Percentiles rank a stretch among this genome's conserved stretches.
Evolutionary conservation across 2,888 invertebrate genomes (phyloP).

Genomic region (Leucania comma): DNA sequence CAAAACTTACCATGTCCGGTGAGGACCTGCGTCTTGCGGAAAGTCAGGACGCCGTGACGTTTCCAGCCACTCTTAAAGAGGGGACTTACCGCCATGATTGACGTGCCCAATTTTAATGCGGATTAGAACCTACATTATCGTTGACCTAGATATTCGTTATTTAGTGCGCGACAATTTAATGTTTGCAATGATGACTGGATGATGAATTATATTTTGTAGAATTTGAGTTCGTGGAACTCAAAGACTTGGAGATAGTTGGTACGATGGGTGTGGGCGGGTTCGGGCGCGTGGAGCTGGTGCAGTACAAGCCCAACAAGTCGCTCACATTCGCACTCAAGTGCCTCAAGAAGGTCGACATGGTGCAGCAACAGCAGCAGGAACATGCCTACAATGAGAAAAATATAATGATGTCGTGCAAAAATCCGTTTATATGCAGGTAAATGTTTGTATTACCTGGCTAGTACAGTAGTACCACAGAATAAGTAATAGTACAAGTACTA

Average conservation of each 20-base stretch:
- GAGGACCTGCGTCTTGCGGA: no score
- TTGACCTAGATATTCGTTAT: slow-evolving; percentile 39
- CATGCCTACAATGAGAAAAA: slow-evolving; percentile 97
- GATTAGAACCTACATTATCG: slow-evolving; percentile 42
- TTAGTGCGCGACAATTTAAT: slow-evolving; percentile 12
- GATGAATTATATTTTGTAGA: slow-evolving; percentile 78
- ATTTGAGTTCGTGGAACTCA: slow-evolving; percentile 93
- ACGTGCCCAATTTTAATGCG: slow-evolving; percentile 1
- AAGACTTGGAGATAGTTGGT: slow-evolving; percentile 95
- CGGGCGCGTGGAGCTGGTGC: slow-evolving; percentile 96
- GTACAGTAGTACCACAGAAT: no score
- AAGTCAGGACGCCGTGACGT: no score
- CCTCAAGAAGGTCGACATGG: slow-evolving; percentile 96
- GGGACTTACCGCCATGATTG: no score
- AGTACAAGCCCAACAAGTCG: slow-evolving; percentile 89
- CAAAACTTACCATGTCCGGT: no score
- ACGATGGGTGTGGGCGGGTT: slow-evolving; percentile 98
- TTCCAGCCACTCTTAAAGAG: not conserved
- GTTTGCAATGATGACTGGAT: not conserved
- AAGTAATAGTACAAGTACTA: no score
- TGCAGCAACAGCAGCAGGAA: slow-evolving; percentile 96
- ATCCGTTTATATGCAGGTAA: slow-evolving; percentile 95
- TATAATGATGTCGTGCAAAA: slow-evolving; percentile 95
- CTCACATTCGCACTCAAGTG: slow-evolving; percentile 96
- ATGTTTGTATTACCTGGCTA: not conserved